Evolutionary conservation across 1,140 invertebrate species (phyloP).

Genomic region (Drosophila busckii): DNA sequence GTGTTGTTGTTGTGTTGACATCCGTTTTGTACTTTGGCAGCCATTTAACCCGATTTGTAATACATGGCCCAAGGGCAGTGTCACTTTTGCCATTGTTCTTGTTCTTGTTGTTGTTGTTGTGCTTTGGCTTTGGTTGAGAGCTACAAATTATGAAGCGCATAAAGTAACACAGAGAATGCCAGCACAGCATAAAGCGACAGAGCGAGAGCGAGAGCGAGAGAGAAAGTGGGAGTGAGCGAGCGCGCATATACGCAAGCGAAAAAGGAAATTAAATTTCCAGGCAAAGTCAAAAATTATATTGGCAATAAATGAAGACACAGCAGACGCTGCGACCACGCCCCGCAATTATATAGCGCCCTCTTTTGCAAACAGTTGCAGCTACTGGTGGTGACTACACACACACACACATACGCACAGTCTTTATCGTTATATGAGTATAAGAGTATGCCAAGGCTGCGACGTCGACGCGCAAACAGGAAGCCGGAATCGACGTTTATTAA

Average conservation of each 20-base stretch:
- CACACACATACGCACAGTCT: too few species aligned
- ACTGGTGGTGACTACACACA: constrained; percentile 13
- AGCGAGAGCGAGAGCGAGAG: not conserved
- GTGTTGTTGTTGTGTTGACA: constrained; percentile 52
- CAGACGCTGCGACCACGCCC: constrained; percentile 36
- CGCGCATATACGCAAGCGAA: too few species aligned
- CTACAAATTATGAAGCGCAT: too few species aligned
- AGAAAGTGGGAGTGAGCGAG: not conserved
- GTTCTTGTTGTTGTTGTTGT: not conserved
- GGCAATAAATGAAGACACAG: constrained; percentile 69
- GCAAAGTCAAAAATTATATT: constrained; percentile 72
- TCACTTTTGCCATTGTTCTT: constrained; percentile 22
- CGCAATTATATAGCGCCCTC: constrained; percentile 44
- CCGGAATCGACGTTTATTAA: constrained; percentile 76
- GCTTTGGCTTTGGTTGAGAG: too few species aligned
- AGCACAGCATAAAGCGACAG: too few species aligned
- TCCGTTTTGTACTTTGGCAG: constrained; percentile 53
- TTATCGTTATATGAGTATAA: constrained; percentile 18
- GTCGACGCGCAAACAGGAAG: constrained; percentile 75
- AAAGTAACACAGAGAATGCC: too few species aligned
- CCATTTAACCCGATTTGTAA: constrained; percentile 44
- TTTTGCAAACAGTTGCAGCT: not conserved
- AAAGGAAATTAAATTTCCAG: constrained; percentile 73
- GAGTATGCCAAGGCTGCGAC: constrained; percentile 37
- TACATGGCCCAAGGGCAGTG: constrained; percentile 51